Percentiles rank a stretch among this genome's conserved stretches.
phyloP scores from a whole-genome alignment of 2,113 vertebrate genomes.

The Hemicordylus capensis region DNA sequence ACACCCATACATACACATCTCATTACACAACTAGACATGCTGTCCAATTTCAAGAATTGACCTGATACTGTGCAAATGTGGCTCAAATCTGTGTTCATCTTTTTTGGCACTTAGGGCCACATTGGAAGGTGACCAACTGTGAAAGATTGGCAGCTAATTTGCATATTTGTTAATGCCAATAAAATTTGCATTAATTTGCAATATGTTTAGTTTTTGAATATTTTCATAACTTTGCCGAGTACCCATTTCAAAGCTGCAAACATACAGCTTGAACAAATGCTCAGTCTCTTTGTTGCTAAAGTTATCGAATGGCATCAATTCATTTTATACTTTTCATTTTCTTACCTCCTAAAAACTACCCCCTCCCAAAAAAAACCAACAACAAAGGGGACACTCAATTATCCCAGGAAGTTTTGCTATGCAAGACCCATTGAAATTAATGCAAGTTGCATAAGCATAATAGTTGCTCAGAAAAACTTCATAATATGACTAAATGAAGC shows the following conservation, averaged over 20 bases:
- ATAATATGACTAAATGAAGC: not conserved
- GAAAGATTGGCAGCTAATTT: slow-evolving; percentile 41
- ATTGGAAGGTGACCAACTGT: slow-evolving; percentile 40
- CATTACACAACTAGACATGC: slow-evolving; percentile 38
- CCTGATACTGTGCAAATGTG: slow-evolving; percentile 41
- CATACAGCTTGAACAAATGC: slow-evolving; percentile 39
- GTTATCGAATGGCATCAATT: not conserved
- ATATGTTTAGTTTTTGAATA: slow-evolving; percentile 45
- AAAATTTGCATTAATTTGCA: slow-evolving; percentile 46
- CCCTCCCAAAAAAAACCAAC: not conserved
- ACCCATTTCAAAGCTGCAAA: slow-evolving; percentile 36
- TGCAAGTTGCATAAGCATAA: not conserved
- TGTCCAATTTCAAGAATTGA: slow-evolving; percentile 38
- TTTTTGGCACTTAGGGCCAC: slow-evolving; percentile 43
- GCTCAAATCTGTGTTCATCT: slow-evolving; percentile 42
- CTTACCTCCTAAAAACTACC: not conserved
- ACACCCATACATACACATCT: slow-evolving; percentile 29
- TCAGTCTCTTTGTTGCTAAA: slow-evolving; percentile 30
- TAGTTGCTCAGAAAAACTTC: not conserved
- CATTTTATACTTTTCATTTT: not conserved
- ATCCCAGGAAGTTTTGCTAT: not conserved
- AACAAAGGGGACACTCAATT: not conserved
- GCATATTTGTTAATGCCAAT: slow-evolving; percentile 43
- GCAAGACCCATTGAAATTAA: not conserved
- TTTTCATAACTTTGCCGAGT: slow-evolving; percentile 43